Percentiles rank a stretch among this genome's conserved stretches.
These are phyloP conservation scores for Zaprionus ghesquierei DNA, from an alignment of 1,140 invertebrate species.

Conservation along the genomic window DNA sequence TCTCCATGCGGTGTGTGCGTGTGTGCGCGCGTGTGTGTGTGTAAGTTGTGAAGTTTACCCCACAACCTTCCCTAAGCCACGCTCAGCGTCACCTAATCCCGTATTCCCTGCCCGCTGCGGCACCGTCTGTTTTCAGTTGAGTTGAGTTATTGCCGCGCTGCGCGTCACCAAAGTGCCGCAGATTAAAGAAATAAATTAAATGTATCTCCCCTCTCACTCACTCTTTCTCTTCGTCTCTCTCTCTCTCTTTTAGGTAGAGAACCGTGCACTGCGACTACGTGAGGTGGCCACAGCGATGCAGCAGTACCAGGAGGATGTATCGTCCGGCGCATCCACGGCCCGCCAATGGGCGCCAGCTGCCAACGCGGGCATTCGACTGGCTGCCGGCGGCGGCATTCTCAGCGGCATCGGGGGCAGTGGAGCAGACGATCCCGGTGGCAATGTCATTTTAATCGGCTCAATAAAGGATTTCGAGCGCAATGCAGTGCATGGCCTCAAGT, in stretches of 20 bases:
- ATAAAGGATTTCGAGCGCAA: constrained; percentile 72
- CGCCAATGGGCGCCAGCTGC: constrained; percentile 62
- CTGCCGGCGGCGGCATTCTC: neutral
- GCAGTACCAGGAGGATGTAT: constrained; percentile 79
- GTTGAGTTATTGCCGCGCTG: constrained; percentile 65
- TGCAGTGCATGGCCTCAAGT: constrained; percentile 72
- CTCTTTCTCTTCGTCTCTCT: neutral
- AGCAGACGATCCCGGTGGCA: constrained; percentile 76
- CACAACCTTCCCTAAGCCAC: neutral
- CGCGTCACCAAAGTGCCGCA: constrained; percentile 64
- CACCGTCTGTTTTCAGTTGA: constrained; percentile 41
- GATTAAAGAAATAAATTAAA: constrained; percentile 80
- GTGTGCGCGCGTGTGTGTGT: neutral
- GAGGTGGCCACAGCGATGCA: constrained; percentile 82
- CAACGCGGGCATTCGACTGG: constrained; percentile 35
- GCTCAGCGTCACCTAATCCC: neutral
- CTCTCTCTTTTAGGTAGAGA: constrained; percentile 85
- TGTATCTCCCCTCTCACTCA: constrained; percentile 3
- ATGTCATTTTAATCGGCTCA: constrained; percentile 75
- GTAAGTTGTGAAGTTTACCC: neutral
- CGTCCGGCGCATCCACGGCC: constrained; percentile 57
- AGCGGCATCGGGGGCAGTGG: constrained; percentile 44
- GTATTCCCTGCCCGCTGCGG: neutral
- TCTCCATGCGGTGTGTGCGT: neutral
- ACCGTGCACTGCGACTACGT: constrained; percentile 88